Evolutionary conservation across 2,797 vertebrate genomes (phyloP).

Genomic region (Scleropages formosus): DNA sequence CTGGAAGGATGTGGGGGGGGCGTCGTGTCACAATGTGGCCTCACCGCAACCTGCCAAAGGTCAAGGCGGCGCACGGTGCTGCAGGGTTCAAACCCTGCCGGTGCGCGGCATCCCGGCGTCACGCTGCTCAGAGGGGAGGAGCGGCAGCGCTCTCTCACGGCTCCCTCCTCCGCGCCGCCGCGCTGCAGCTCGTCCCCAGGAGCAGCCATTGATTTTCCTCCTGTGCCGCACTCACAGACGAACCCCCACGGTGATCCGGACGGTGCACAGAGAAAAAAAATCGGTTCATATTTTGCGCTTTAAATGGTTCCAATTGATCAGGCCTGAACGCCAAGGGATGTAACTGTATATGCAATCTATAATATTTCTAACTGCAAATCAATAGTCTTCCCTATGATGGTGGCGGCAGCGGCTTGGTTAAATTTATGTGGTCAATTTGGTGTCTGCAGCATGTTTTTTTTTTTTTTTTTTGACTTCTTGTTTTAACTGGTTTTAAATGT

Average conservation of each 20-base stretch:
- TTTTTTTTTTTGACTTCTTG: not conserved
- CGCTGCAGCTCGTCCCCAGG: slow-evolving; percentile 27
- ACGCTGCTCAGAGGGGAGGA: slow-evolving; percentile 21
- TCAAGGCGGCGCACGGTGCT: slow-evolving; percentile 56
- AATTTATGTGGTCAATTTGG: not conserved
- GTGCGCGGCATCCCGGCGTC: slow-evolving; percentile 13
- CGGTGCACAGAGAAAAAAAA: slow-evolving; percentile 8
- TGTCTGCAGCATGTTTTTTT: not conserved
- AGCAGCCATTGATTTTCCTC: slow-evolving; percentile 32
- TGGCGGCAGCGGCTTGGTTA: slow-evolving; percentile 34
- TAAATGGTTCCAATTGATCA: slow-evolving; percentile 43
- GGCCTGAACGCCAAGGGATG: slow-evolving; percentile 36
- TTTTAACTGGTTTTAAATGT: too few relatives aligned
- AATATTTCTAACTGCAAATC: slow-evolving; percentile 51
- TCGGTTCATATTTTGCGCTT: slow-evolving; percentile 43
- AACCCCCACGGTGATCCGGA: slow-evolving; percentile 17
- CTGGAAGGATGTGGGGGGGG: too few relatives aligned
- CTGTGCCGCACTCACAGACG: slow-evolving; percentile 12
- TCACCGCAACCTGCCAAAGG: too few relatives aligned
- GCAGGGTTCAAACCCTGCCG: slow-evolving; percentile 50
- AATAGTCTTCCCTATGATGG: slow-evolving; percentile 38
- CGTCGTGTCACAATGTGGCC: too few relatives aligned
- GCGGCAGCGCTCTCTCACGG: not conserved
- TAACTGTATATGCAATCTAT: slow-evolving; percentile 48
- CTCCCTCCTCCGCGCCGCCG: not conserved